Conservation (phyloP, 2,113 vertebrate species). For the Garra rufa region DNA sequence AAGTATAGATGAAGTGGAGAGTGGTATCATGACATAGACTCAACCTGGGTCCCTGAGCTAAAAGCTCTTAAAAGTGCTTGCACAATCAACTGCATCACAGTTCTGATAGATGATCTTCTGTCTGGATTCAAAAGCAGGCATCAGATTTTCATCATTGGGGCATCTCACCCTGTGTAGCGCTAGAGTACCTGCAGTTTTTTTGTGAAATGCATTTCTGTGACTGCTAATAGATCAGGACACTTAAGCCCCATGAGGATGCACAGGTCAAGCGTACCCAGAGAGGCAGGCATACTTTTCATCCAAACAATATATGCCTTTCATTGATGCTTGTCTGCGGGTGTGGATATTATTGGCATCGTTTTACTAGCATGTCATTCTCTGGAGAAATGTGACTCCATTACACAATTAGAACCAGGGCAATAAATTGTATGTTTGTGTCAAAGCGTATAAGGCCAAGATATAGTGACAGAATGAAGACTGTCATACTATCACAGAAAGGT, state of each 20-base stretch:
- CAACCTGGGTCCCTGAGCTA: background rate
- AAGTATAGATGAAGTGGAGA: background rate
- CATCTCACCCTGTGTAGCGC: background rate
- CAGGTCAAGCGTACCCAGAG: conserved; percentile 35
- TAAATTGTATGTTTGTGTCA: conserved; percentile 39
- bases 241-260: conserved; percentile 18
- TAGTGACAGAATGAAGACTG: conserved; percentile 15
- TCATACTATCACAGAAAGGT: conserved; percentile 11
- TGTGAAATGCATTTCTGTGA: background rate
- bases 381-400: conserved; percentile 51
- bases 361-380: conserved; percentile 32
- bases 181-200: conserved; percentile 18
- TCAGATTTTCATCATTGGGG: background rate
- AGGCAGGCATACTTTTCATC: conserved; percentile 28
- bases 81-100: background rate
- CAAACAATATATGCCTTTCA: conserved; percentile 47
- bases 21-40: background rate
- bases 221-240: conserved; percentile 31
- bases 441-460: conserved; percentile 4
- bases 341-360: conserved; percentile 52
- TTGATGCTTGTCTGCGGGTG: conserved; percentile 44
- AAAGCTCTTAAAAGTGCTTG: background rate
- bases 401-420: conserved; percentile 49
- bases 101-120: background rate
- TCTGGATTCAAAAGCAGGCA: background rate